Base-by-base conservation (phyloP, 1,140 invertebrate species). In the Bombus soroeensis region DNA sequence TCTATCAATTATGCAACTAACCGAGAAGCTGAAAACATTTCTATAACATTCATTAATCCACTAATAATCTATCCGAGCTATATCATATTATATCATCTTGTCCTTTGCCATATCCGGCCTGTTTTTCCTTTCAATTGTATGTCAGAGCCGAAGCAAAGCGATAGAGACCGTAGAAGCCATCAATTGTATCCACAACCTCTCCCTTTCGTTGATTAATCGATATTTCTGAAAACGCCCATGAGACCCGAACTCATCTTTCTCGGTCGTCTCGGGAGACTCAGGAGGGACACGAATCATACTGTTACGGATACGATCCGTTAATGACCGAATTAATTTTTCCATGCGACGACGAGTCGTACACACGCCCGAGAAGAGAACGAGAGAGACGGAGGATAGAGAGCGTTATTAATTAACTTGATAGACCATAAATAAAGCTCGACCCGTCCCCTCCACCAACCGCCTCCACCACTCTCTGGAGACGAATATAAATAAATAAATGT, bases 401-500 rank as follows among this genome's bases (percentile, higher is more conserved):
- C 85, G 89, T 92, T 93, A 94, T 94, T 95, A 95, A 95, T 95
- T 95, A 95, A 93, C 91, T 86, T 93, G 93, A 94, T 94, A 94
- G 92, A 91, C 91, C 92, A 90, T 94, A 93, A 94, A 94, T 95
- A 93, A 93, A 93, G 93, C 90, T 91, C 88, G 81, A 89, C 87
- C 88, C 74, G 79, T 77, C 81, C 81, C 87, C 66, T 53, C 87
- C 74, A 85, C n/a, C 88, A 59, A 77, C 25, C 75, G 43, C 57
- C 71, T 80, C 68, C 28, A 72, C 64, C 70, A 89, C 84, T 93
- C 94, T 92, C 94, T 76, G 80, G 94, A 94, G 94, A 93, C 93
- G 90, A 95, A 95, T 94, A 95, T 95, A 95, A 95, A 95, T 95
- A 95, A 95, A 95, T 94, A 95, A 94, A 95, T 92, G 92, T 94